Conservation (phyloP, 2,113 vertebrate genomes). For the Phylloscopus trochilus region DNA sequence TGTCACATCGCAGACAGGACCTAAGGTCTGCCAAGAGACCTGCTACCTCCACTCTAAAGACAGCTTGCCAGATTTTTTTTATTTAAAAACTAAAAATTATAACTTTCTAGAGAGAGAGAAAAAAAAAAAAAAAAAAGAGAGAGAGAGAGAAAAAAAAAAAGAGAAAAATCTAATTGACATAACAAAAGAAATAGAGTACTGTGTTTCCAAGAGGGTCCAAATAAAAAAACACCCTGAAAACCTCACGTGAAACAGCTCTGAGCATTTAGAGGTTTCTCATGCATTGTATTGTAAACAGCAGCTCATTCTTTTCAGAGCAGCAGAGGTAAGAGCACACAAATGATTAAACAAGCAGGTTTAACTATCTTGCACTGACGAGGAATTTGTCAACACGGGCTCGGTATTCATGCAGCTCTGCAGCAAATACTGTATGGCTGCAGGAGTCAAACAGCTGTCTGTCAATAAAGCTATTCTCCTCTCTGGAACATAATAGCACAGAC, state of each 20-base stretch:
- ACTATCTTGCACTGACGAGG: background rate
- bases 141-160: background rate
- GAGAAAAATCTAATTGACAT: background rate
- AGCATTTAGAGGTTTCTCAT: background rate
- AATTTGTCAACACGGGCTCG: constrained; percentile 51
- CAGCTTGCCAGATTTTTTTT: background rate
- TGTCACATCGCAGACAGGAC: background rate
- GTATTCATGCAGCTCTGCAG: constrained; percentile 23
- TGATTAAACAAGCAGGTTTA: constrained; percentile 62
- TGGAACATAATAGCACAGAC: constrained; percentile 47
- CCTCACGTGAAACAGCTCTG: background rate
- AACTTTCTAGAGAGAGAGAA: background rate
- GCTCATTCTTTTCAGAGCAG: background rate
- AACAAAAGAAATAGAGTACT: background rate
- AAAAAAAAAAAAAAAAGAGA: background rate
- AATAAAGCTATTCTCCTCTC: constrained; percentile 24
- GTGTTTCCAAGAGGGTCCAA: background rate
- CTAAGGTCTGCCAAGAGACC: background rate
- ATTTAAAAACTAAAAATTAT: background rate
- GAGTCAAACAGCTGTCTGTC: constrained; percentile 58
- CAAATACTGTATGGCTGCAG: background rate
- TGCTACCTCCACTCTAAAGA: background rate
- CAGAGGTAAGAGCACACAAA: constrained; percentile 21
- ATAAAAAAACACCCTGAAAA: background rate
- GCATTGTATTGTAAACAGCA: background rate